Percentiles rank a stretch among this genome's conserved stretches.
These are phyloP conservation scores for Corythornis cristatus DNA, from an alignment of 2,113 vertebrate genomes.

Conservation along the genomic window DNA sequence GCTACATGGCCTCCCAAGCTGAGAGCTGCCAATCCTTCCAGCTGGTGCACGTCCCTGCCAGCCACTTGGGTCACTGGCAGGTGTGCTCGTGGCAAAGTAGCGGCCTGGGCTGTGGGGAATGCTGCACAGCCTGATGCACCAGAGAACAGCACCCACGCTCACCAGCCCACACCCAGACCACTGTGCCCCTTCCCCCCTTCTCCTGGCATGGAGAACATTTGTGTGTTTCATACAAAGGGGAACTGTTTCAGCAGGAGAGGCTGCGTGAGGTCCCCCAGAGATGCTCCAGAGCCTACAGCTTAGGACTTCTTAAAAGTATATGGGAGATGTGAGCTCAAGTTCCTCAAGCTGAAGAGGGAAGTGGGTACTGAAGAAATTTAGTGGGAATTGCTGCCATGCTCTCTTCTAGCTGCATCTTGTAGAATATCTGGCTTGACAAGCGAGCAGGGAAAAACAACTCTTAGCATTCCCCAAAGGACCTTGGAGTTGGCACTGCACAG, in stretches of 20 bases:
- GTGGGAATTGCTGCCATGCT: not conserved
- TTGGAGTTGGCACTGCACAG: not conserved
- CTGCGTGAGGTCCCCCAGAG: not conserved
- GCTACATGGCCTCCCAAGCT: not conserved
- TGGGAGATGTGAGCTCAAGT: rapidly evolving
- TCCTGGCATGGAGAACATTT: rapidly evolving
- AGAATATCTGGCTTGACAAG: not conserved
- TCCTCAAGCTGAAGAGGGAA: not conserved
- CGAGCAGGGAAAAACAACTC: not conserved
- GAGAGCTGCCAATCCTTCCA: not conserved
- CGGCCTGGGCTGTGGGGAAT: not conserved
- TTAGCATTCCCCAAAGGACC: not conserved
- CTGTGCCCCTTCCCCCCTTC: not conserved
- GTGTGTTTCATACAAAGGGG: not conserved
- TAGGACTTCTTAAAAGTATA: rapidly evolving
- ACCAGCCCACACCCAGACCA: rapidly evolving
- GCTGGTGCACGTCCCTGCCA: not conserved
- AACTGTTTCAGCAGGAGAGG: not conserved
- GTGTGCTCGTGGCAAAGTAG: not conserved
- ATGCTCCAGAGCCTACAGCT: not conserved
- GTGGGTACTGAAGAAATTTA: not conserved
- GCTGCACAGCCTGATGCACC: not conserved
- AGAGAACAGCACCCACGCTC: not conserved
- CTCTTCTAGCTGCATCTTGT: not conserved
- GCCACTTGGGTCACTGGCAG: not conserved